Conservation (phyloP, 2,113 vertebrate genomes). For the Pogona vitticeps region DNA sequence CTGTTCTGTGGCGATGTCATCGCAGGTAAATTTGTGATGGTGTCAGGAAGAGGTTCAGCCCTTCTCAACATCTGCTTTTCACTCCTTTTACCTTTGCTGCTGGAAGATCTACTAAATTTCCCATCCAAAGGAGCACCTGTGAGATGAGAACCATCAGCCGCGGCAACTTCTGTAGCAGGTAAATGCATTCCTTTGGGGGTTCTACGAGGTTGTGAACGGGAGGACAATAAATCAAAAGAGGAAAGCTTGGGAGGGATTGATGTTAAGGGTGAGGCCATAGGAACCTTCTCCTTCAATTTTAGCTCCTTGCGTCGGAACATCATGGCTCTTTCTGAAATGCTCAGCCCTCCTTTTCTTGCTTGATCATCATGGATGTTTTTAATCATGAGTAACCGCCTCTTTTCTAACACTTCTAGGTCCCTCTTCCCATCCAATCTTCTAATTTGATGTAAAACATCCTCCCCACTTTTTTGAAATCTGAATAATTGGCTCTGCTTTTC, state of each 20-base stretch:
- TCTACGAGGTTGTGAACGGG: fast-evolving
- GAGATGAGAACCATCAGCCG: background rate
- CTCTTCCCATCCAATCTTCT: background rate
- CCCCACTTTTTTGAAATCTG: conserved; percentile 7
- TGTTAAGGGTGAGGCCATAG: background rate
- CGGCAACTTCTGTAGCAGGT: background rate
- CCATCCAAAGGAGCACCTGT: background rate
- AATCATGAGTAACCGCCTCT: background rate
- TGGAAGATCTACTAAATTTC: background rate
- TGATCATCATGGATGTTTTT: fast-evolving
- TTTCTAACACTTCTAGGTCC: fast-evolving
- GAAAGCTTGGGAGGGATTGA: conserved; percentile 32
- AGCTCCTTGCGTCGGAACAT: conserved; percentile 34
- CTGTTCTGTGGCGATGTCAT: background rate
- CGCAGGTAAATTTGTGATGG: background rate
- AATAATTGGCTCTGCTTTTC: conserved; percentile 33
- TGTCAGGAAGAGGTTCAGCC: background rate
- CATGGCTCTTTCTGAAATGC: conserved; percentile 44
- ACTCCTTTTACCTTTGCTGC: background rate
- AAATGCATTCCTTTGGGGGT: conserved; percentile 5
- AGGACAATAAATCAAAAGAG: fast-evolving
- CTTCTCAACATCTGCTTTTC: too few species aligned
- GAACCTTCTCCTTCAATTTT: background rate
- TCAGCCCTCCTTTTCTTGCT: background rate
- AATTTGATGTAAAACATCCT: background rate